Percentiles rank a stretch among this genome's conserved stretches.
These are phyloP conservation scores for Sebastiscus tertius DNA, from an alignment of 2,797 vertebrate genomes.

Conservation along the genomic window DNA sequence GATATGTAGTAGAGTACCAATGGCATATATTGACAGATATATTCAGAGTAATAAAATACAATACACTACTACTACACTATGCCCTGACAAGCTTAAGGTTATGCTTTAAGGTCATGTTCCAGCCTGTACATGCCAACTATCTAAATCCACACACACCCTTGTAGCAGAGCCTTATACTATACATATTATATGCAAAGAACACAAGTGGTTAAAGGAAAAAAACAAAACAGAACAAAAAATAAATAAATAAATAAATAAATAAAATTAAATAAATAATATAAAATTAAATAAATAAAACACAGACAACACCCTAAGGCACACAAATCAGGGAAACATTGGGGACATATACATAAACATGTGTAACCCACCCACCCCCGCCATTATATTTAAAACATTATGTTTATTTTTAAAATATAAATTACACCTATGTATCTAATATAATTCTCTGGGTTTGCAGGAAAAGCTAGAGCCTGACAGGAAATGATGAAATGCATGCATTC, in stretches of 20 bases:
- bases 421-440: too few species aligned
- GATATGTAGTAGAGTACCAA: not conserved
- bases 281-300: too few species aligned
- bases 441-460: not conserved
- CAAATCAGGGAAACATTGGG: too few species aligned
- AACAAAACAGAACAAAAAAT: too few species aligned
- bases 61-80: not conserved
- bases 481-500: not conserved
- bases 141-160: not conserved
- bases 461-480: not conserved
- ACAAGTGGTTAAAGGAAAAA: too few species aligned
- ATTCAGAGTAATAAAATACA: not conserved
- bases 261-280: too few species aligned
- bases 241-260: too few species aligned
- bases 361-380: too few species aligned
- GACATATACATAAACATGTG: too few species aligned
- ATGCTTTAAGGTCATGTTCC: conserved; percentile 1
- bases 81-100: not conserved
- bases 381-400: not conserved
- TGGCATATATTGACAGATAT: not conserved
- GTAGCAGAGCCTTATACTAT: not conserved
- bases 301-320: too few species aligned
- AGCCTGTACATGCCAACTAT: not conserved
- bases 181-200: not conserved
- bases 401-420: not conserved